Evolutionary conservation across 2,888 invertebrate species (phyloP).

Genomic region (Drosophila subquinaria): DNA sequence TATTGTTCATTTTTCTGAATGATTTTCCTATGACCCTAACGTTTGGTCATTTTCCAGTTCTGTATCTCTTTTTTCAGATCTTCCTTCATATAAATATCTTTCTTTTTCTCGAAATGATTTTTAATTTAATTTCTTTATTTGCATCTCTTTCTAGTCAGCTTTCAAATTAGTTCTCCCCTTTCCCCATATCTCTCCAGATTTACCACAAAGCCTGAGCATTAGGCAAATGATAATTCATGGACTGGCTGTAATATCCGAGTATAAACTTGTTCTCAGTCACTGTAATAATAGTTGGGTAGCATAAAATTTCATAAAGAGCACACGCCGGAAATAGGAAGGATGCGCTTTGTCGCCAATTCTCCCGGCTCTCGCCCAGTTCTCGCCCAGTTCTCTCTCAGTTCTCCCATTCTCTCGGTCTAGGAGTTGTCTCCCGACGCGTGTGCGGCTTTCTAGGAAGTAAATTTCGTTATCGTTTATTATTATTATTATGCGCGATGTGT

Average conservation of each 20-base stretch:
- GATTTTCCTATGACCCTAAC: neutral
- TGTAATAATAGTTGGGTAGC: constrained; percentile 52
- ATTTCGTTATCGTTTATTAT: constrained; percentile 81
- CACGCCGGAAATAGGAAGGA: constrained; percentile 68
- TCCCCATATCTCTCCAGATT: neutral
- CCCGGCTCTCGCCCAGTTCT: neutral
- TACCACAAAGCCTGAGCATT: constrained; percentile 36
- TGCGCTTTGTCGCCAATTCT: constrained; percentile 63
- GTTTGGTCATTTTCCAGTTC: neutral
- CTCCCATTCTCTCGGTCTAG: constrained; percentile 1
- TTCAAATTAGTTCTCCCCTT: neutral
- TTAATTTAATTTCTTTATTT: neutral
- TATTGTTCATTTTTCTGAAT: neutral
- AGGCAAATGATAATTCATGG: constrained; percentile 60
- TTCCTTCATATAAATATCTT: too few species aligned
- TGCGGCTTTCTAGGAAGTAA: constrained; percentile 72
- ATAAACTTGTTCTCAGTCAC: constrained; percentile 21
- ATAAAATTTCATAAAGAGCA: constrained; percentile 68
- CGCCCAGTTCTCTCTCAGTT: neutral
- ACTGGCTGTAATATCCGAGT: constrained; percentile 11
- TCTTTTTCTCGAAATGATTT: neutral
- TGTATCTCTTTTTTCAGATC: too few species aligned
- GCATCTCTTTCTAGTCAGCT: neutral
- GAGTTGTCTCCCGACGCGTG: constrained; percentile 33
- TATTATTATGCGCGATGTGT: constrained; percentile 80